Percentiles rank a stretch among this genome's conserved stretches.
These are phyloP conservation scores for Nemurella pictetii DNA, from an alignment of 2,888 invertebrate genomes.

Conservation along the genomic window DNA sequence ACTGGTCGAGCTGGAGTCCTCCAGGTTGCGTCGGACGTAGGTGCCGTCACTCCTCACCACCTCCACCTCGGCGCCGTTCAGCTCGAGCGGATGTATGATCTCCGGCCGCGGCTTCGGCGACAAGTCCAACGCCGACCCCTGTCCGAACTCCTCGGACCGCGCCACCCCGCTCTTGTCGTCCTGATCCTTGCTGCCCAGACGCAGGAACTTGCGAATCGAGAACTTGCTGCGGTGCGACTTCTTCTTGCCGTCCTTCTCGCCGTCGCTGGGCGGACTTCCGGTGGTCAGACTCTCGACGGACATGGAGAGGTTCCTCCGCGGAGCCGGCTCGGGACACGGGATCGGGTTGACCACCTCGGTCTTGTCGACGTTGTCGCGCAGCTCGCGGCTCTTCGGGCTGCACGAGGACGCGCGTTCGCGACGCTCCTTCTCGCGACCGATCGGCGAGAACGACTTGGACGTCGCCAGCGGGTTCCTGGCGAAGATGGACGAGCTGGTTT, in stretches of 20 bases:
- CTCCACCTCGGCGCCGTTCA: slow-evolving; percentile 79
- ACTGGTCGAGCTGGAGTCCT: slow-evolving; percentile 48
- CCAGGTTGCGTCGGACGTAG: slow-evolving; percentile 26
- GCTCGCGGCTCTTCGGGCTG: slow-evolving; percentile 60
- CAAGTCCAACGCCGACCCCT: slow-evolving; percentile 47
- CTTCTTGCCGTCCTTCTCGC: slow-evolving; percentile 57
- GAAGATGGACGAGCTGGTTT: slow-evolving; percentile 52
- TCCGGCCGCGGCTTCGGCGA: slow-evolving; percentile 75
- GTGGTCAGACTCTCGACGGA: slow-evolving; percentile 71
- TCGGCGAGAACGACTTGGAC: slow-evolving; percentile 67
- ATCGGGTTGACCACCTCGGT: background rate
- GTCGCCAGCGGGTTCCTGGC: slow-evolving; percentile 60
- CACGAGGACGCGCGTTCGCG: slow-evolving; percentile 68
- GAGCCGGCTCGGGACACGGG: slow-evolving; percentile 64
- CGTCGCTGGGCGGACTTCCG: slow-evolving; percentile 40
- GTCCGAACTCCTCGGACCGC: slow-evolving; percentile 45
- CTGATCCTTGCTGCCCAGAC: slow-evolving; percentile 70
- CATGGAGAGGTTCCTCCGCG: slow-evolving; percentile 70
- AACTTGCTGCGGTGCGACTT: slow-evolving; percentile 73
- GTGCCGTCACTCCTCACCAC: slow-evolving; percentile 57
- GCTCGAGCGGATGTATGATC: slow-evolving; percentile 85
- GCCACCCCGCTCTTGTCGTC: slow-evolving; percentile 63
- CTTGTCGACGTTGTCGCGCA: background rate
- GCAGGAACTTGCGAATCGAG: slow-evolving; percentile 79
- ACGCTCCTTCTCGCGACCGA: slow-evolving; percentile 74